phyloP scores from a whole-genome alignment of 92 coral and sea anemone genomes.

The Palythoa grandiflora region DNA sequence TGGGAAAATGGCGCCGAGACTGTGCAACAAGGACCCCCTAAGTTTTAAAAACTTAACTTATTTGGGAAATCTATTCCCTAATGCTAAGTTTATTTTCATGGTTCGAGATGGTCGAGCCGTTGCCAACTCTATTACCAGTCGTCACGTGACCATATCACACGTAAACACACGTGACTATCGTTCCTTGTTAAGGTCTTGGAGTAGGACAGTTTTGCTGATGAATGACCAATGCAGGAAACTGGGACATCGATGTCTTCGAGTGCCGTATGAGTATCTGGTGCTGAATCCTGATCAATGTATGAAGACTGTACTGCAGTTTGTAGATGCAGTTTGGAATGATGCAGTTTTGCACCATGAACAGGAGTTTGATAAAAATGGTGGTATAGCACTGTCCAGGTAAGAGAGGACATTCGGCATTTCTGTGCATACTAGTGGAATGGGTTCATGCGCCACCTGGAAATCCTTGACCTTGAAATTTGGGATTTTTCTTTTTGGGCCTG shows the following conservation, averaged over 20 bases:
- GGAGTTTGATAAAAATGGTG: slow-evolving; percentile 73
- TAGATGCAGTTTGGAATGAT: slow-evolving; percentile 82
- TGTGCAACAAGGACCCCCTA: slow-evolving; percentile 93
- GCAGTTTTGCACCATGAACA: slow-evolving; percentile 87
- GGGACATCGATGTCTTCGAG: slow-evolving; percentile 75
- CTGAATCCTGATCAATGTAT: slow-evolving; percentile 71
- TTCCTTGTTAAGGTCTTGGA: slow-evolving; percentile 78
- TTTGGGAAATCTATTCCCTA: slow-evolving; percentile 86
- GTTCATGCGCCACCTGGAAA: not conserved
- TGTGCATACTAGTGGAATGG: not conserved
- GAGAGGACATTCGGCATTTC: not conserved
- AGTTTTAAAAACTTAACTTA: slow-evolving; percentile 85
- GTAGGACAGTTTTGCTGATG: slow-evolving; percentile 70
- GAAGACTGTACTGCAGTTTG: slow-evolving; percentile 73
- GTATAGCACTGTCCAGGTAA: slow-evolving; percentile 55
- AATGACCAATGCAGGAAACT: slow-evolving; percentile 69
- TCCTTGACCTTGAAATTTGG: not conserved
- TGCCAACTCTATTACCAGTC: slow-evolving; percentile 79
- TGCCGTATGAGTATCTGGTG: slow-evolving; percentile 90
- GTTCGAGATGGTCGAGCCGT: slow-evolving; percentile 97
- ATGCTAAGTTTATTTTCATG: slow-evolving; percentile 87
- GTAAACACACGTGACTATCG: slow-evolving; percentile 70
- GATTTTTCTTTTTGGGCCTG: too few species aligned
- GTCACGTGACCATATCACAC: slow-evolving; percentile 73
- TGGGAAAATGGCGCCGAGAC: slow-evolving; percentile 72